phyloP scores from a whole-genome alignment of 2,797 vertebrate species.

The Caiman crocodilus region DNA sequence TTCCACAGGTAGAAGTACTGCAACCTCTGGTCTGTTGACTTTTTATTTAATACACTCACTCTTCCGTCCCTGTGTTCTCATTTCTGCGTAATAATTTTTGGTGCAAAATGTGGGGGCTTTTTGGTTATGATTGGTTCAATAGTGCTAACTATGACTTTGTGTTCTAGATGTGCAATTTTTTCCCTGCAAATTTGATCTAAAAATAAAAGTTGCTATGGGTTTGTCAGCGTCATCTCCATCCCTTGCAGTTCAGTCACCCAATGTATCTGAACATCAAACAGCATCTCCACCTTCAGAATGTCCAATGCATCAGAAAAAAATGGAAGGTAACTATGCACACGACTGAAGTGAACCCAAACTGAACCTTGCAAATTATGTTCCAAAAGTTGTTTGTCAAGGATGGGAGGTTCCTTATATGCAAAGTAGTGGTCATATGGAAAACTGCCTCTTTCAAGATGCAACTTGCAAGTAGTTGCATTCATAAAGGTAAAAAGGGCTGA shows the following conservation, averaged over 20 bases:
- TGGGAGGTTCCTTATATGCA: neutral
- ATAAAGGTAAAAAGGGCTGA: neutral
- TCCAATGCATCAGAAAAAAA: slow-evolving; percentile 85
- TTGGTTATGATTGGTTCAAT: fast-evolving
- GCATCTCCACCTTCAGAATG: slow-evolving; percentile 78
- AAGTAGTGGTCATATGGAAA: neutral
- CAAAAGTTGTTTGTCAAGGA: fast-evolving
- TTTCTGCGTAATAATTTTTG: neutral
- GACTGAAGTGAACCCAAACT: neutral
- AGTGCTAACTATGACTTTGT: fast-evolving
- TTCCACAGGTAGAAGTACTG: too few relatives aligned
- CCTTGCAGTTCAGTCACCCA: slow-evolving; percentile 67
- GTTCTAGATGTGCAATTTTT: neutral
- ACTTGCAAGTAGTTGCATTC: neutral
- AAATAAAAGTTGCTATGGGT: slow-evolving; percentile 81
- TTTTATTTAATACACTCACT: fast-evolving
- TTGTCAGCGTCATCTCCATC: slow-evolving; percentile 80
- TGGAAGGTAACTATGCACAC: slow-evolving; percentile 59
- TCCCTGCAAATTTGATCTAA: neutral
- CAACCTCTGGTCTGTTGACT: too few relatives aligned
- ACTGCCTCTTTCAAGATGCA: neutral
- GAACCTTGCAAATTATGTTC: fast-evolving
- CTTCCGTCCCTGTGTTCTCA: neutral
- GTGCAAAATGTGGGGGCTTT: fast-evolving
- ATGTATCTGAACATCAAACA: neutral